Evolutionary conservation across 2,113 vertebrate genomes (phyloP).

Genomic region (Oncorhynchus nerka): DNA sequence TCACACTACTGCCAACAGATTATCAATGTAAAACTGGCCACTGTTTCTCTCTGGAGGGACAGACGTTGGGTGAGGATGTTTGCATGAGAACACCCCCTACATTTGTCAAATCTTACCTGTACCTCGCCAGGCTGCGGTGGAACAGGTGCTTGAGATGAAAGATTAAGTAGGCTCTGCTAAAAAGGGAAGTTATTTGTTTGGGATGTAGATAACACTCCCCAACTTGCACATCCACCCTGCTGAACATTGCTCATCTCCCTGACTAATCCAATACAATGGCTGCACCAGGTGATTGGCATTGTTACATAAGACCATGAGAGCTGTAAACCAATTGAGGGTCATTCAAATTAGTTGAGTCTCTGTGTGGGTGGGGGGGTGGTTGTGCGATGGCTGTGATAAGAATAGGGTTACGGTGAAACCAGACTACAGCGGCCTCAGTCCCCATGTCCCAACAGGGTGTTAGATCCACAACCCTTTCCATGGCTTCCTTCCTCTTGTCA

Average conservation of each 20-base stretch:
- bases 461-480: neutral
- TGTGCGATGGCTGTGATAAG: neutral
- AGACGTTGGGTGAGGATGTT: too few relatives aligned
- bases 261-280: constrained; percentile 15
- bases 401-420: neutral
- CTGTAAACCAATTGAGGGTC: too few relatives aligned
- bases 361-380: too few relatives aligned
- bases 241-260: neutral
- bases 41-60: too few relatives aligned
- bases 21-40: too few relatives aligned
- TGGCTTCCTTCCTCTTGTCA: neutral
- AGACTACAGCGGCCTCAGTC: neutral
- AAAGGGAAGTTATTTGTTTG: too few relatives aligned
- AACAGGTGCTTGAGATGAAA: neutral
- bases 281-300: neutral
- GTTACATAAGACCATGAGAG: constrained; percentile 10
- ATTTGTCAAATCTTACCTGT: too few relatives aligned
- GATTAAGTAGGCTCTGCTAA: neutral
- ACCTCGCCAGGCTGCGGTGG: neutral
- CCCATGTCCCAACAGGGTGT: neutral
- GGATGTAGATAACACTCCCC: too few relatives aligned
- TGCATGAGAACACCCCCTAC: too few relatives aligned
- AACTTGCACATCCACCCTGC: neutral
- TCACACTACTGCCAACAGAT: too few relatives aligned
- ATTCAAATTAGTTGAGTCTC: too few relatives aligned